Conservation (phyloP, 2,888 invertebrate genomes). For the Cotesia congregata region DNA sequence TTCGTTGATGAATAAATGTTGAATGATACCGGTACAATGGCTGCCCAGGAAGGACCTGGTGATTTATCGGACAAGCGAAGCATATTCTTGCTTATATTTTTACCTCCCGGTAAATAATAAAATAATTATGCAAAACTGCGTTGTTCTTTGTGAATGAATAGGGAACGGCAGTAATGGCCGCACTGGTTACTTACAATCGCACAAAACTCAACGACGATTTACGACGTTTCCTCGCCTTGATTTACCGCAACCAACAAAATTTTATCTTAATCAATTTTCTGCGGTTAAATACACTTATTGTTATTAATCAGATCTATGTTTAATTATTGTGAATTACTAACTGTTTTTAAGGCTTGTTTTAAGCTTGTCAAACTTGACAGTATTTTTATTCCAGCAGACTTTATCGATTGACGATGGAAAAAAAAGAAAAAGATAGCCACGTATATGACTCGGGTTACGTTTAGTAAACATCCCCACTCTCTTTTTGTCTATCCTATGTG, state of each 20-base stretch:
- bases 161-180: background rate
- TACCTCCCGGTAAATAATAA: background rate
- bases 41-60: background rate
- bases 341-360: too few relatives aligned
- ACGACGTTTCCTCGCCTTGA: background rate
- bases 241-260: background rate
- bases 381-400: too few relatives aligned
- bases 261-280: background rate
- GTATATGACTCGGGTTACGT: too few relatives aligned
- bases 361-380: too few relatives aligned
- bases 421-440: too few relatives aligned
- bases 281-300: too few relatives aligned
- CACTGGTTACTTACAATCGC: background rate
- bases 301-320: too few relatives aligned
- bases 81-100: background rate
- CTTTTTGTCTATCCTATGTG: too few relatives aligned
- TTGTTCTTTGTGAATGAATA: background rate
- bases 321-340: too few relatives aligned
- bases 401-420: too few relatives aligned
- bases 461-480: too few relatives aligned
- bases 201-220: background rate
- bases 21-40: background rate
- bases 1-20: conserved; percentile 54
- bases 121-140: background rate
- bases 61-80: background rate